Percentiles rank a stretch among this genome's conserved stretches.
Evolutionary conservation across 2,888 invertebrate genomes (phyloP).

Genomic region (Phaonia tiefii): DNA sequence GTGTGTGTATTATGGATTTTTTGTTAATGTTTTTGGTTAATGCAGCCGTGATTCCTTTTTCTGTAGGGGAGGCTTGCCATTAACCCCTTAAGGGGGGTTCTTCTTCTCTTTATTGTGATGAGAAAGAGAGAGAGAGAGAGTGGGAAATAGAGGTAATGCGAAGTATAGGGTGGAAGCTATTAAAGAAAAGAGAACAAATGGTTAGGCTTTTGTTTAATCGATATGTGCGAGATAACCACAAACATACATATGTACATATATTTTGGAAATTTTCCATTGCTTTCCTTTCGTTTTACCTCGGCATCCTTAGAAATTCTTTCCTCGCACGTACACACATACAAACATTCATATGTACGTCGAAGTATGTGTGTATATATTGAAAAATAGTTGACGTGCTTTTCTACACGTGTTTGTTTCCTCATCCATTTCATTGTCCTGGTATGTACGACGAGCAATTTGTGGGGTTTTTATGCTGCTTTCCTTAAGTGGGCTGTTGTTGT

Average conservation of each 20-base stretch:
- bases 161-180: no score
- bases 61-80: no score
- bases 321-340: no score
- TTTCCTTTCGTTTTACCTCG: neutral
- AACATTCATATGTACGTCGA: no score
- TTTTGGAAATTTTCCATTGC: conserved; percentile 64
- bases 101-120: neutral
- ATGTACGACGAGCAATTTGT: neutral
- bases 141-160: no score
- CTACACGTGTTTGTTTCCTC: conserved; percentile 31
- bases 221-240: conserved; percentile 27
- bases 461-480: no score
- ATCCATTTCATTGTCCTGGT: neutral
- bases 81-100: conserved; percentile 36
- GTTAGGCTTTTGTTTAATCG: conserved; percentile 38
- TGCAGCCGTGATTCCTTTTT: neutral
- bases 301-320: conserved; percentile 5
- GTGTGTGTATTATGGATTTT: no score
- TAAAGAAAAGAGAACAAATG: no score
- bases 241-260: conserved; percentile 10
- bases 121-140: conserved; percentile 27
- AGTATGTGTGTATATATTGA: neutral
- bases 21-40: no score
- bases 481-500: no score
- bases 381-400: conserved; percentile 46